Evolutionary conservation across 2,113 vertebrate species (phyloP).

Genomic region (Neodontobutis hainanensis): DNA sequence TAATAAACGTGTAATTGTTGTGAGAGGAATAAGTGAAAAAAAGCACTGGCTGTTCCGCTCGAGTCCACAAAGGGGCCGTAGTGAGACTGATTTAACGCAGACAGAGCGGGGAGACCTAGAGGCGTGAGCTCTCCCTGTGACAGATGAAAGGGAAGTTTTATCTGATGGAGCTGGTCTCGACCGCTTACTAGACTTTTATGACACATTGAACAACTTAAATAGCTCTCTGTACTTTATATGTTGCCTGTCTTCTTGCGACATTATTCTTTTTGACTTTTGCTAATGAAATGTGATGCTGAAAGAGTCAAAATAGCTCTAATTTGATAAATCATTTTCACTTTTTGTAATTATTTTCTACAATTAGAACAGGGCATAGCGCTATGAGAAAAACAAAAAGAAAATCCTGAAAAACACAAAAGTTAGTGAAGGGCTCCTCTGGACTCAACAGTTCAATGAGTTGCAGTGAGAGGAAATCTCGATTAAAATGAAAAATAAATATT

Average conservation of each 20-base stretch:
- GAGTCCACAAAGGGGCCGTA: slow-evolving; percentile 30
- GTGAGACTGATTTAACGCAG: not conserved
- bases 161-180: not conserved
- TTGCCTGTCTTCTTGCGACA: too few relatives aligned
- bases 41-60: not conserved
- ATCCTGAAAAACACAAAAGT: not conserved
- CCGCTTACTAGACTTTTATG: not conserved
- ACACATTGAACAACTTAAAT: slow-evolving; percentile 6
- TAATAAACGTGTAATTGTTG: not conserved
- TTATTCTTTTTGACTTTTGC: too few relatives aligned
- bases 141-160: slow-evolving; percentile 5
- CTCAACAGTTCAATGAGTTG: not conserved
- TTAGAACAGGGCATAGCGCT: too few relatives aligned
- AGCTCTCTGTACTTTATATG: not conserved
- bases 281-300: not conserved
- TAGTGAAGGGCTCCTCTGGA: not conserved
- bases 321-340: too few relatives aligned
- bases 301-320: too few relatives aligned
- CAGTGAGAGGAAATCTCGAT: not conserved
- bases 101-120: not conserved
- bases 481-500: slow-evolving; percentile 43
- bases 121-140: not conserved
- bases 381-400: too few relatives aligned
- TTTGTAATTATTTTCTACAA: too few relatives aligned
- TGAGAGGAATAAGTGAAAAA: too few relatives aligned